Percentiles rank a stretch among this genome's conserved stretches.
These are phyloP conservation scores for Mionectes olivaceus DNA, from an alignment of 2,797 vertebrate genomes.

Conservation along the genomic window DNA sequence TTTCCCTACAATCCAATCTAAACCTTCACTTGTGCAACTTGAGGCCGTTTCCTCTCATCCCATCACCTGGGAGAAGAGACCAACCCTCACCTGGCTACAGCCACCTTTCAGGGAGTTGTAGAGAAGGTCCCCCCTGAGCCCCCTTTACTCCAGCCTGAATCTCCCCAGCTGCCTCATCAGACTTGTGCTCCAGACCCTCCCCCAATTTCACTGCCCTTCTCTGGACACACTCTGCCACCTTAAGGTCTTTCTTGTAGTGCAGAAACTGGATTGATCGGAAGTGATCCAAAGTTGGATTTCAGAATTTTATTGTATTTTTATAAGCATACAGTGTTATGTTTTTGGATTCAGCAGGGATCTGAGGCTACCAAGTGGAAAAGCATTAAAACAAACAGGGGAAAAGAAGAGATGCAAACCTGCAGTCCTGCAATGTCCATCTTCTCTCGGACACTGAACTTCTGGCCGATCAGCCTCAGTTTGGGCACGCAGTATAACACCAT, in stretches of 20 bases:
- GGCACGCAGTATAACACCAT: conserved; percentile 98
- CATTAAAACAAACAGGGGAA: background rate
- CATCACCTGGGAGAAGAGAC: background rate
- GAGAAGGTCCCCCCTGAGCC: background rate
- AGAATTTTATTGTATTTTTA: background rate
- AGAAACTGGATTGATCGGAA: background rate
- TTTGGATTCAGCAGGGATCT: background rate
- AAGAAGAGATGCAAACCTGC: conserved; percentile 82
- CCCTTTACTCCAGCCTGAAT: background rate
- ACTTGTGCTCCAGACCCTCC: background rate
- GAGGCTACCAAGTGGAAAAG: background rate
- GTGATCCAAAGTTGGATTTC: background rate
- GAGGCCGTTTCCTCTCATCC: background rate
- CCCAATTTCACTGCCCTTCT: background rate
- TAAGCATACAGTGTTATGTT: background rate
- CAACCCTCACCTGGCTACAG: background rate
- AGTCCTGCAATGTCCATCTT: conserved; percentile 95
- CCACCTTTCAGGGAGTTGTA: background rate
- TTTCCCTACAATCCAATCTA: background rate
- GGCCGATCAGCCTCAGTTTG: conserved; percentile 93
- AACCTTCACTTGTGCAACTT: background rate
- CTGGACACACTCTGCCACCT: background rate
- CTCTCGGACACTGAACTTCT: conserved; percentile 97
- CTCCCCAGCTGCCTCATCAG: background rate
- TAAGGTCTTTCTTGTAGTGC: background rate